Evolutionary conservation across 2,113 vertebrate species (phyloP), one percentile per base, ranked within the genome.

Genomic region (Rutilus rutilus): DNA sequence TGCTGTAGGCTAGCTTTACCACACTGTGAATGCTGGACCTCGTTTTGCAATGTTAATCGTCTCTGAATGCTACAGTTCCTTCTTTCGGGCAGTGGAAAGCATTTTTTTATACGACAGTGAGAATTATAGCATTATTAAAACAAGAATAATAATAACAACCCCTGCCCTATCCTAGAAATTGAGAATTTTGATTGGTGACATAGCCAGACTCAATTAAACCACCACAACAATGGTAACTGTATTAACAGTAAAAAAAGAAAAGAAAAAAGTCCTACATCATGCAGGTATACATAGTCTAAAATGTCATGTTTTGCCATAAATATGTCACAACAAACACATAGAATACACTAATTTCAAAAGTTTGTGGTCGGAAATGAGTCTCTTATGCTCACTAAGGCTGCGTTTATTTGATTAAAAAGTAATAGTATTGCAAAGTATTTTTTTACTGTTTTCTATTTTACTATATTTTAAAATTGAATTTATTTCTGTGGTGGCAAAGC

Each of bases 1-100:
- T 52, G 57, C 80, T 82, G 45, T 52, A 82, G 80, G 80, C 80
- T 52, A 82, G 62, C 45, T 50, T 67, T 69, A 23, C 19, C 27
- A 3, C 45, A 54, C 62, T 82, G 62, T 52, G 62, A 52, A 67
- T 67, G 27, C 62, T 65, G 64, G 62, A 54, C 80, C 62, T 69
- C 6, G 1, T 69, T 69, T 82, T 67, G 60, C 62, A 52, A 67
- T 82, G 79, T 50, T 82, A 82, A 50, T 82, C 62, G 0, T 12
- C 79, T 82, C 79, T 67, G 60, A 67, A 33, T 33, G 15, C 7
- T 19, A n/a, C 39, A 15, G 19, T 69, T 69, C 21, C 36, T 45
- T 39, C 54, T 71, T 23, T 23, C 9, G 2, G 36, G 36, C 6
- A 33, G 47, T 21, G 47, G 7, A 54, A 54, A 11, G 7, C 25